Base-by-base conservation (phyloP, 2,888 invertebrate species). In the Thymelicus sylvestris region DNA sequence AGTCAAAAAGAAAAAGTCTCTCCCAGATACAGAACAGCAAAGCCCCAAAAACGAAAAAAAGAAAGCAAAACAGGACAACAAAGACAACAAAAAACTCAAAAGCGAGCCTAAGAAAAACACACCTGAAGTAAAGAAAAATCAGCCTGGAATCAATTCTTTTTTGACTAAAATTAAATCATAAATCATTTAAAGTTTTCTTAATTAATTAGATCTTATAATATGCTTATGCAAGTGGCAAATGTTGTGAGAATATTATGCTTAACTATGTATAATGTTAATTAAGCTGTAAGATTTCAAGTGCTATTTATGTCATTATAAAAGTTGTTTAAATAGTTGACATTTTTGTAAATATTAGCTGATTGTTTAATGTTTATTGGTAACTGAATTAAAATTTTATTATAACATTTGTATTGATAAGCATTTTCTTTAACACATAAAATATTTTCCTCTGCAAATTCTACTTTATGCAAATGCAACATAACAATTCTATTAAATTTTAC, bases 141-240 rank as follows among this genome's bases (percentile, higher is more conserved):
- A 93, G 73, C 90, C 87, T 0, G 92, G 89, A 64, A 93, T 93
- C 72, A 93, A 93, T 77, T 80, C 87, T 66, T 93, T 93, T 80
- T 84, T 93, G 75, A 89, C 86, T 59, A 71, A 72, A 59, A 72
- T 72, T 59, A 72, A 67, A 19, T 72, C 71, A 52, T 67, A 59
- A 72, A 7, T 24, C 13, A 38, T 48, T 31, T 61, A n/a, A n/a
- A 44, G 38, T 48, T 10, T 57, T 31, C 63, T 63, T 31, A 31
- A 41, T 52, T 3, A 4, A 7, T 6, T 57, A 7, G 7, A 3
- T 31, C 15, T 12, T 52, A n/a, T n/a, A n/a, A n/a, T n/a, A 31
- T 15, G 7, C 31, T 8, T 44, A 44, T 0, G 44, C 10, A 44
- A 44, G 38, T 13, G 55, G 3, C 24, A 50, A 50, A 12, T 48